Evolutionary conservation across 2,113 vertebrate species (phyloP).

Genomic region (Trichomycterus rosablanca): DNA sequence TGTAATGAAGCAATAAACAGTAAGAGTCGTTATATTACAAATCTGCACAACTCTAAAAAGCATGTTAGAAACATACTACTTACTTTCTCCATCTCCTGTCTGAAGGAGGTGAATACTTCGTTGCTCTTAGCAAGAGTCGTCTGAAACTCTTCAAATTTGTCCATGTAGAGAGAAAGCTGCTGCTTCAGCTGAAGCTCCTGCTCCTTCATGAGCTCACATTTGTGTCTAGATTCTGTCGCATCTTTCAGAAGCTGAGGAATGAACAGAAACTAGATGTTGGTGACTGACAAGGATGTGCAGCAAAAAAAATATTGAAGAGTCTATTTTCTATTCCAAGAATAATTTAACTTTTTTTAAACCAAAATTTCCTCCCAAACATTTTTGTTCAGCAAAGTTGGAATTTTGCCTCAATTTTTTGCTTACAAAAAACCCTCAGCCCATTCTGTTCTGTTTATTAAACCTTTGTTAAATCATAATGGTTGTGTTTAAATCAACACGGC

Average conservation of each 20-base stretch:
- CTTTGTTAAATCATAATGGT: too few relatives aligned
- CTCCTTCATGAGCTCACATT: conserved; percentile 96
- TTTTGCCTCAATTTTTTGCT: too few relatives aligned
- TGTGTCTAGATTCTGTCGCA: conserved; percentile 89
- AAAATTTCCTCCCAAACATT: too few relatives aligned
- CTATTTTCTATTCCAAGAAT: too few relatives aligned
- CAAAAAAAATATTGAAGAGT: too few relatives aligned
- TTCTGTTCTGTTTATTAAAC: too few relatives aligned
- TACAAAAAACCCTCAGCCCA: too few relatives aligned
- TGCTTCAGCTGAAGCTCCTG: conserved; percentile 95
- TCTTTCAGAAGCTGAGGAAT: conserved; percentile 85
- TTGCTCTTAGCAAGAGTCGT: conserved; percentile 98
- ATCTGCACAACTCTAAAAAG: not conserved
- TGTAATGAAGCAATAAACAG: conserved; percentile 1
- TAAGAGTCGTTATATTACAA: not conserved
- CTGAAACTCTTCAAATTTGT: conserved; percentile 99
- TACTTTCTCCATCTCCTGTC: conserved; percentile 99
- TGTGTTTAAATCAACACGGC: too few relatives aligned
- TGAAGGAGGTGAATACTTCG: conserved; percentile 96
- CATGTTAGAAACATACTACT: conserved; percentile 4
- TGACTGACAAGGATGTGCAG: too few relatives aligned
- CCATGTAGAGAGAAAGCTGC: conserved; percentile 98
- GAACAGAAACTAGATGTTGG: too few relatives aligned
- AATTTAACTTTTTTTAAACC: too few relatives aligned
- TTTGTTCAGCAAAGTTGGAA: too few relatives aligned